These are phyloP conservation scores for Drosophila fulvimacula DNA, from an alignment of 2,888 invertebrate genomes.

Conservation along the genomic window DNA sequence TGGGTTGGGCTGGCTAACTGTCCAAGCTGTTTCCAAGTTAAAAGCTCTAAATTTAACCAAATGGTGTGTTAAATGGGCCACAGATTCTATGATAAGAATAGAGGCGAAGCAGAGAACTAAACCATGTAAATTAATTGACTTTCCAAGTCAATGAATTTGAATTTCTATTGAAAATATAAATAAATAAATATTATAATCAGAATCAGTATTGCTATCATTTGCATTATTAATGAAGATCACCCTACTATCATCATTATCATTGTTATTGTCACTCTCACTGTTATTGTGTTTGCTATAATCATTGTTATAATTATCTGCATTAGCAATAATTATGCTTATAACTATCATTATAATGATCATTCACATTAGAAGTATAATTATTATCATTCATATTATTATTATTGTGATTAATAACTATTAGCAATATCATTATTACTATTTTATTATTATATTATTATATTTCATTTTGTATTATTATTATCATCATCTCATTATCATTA, in stretches of 20 bases:
- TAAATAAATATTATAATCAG: background rate
- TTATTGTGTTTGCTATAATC: background rate
- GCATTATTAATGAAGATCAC: background rate
- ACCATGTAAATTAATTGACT: constrained; percentile 4
- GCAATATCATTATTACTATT: background rate
- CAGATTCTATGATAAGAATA: constrained; percentile 6
- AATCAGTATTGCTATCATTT: background rate
- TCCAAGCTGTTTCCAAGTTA: constrained; percentile 5
- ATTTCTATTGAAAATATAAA: background rate
- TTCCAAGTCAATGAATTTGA: background rate
- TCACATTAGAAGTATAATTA: background rate
- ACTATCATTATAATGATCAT: background rate
- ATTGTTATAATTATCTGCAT: background rate
- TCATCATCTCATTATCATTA: background rate
- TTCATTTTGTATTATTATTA: too few species aligned
- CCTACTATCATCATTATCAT: background rate
- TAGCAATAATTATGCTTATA: too few species aligned
- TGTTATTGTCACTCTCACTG: background rate
- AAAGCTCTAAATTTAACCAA: constrained; percentile 20
- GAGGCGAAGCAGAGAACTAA: background rate
- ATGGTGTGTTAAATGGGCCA: constrained; percentile 23
- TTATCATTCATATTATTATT: background rate
- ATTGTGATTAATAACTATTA: background rate
- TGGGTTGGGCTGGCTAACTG: constrained; percentile 37
- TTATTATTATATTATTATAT: too few species aligned